Conservation (phyloP, 1,140 invertebrate genomes). For the Whitmania pigra region DNA sequence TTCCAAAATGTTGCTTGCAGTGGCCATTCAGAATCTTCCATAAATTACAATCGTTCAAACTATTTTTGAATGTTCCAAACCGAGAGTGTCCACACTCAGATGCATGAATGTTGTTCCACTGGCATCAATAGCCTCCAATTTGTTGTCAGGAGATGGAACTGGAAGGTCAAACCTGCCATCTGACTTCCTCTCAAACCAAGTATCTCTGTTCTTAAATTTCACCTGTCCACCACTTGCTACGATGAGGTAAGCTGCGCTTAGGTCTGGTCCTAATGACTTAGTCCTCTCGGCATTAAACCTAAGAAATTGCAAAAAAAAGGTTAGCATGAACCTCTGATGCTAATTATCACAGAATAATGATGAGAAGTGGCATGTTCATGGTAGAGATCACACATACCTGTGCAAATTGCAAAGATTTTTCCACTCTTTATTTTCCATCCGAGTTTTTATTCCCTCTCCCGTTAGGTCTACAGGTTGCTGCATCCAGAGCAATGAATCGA, state of each 20-base stretch:
- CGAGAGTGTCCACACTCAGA: constrained; percentile 58
- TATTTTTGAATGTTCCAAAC: constrained; percentile 29
- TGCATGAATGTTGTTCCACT: constrained; percentile 52
- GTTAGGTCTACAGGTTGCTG: constrained; percentile 25
- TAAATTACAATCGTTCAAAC: not conserved
- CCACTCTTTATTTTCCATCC: constrained; percentile 21
- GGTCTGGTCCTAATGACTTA: constrained; percentile 50
- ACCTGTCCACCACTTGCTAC: constrained; percentile 53
- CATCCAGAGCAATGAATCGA: constrained; percentile 22
- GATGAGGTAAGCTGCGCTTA: constrained; percentile 62
- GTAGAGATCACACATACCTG: constrained; percentile 9
- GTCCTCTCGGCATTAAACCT: constrained; percentile 42
- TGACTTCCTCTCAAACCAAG: constrained; percentile 37
- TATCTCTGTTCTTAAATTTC: constrained; percentile 49
- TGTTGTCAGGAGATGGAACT: constrained; percentile 45
- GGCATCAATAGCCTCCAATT: constrained; percentile 57
- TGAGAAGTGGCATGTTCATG: not conserved
- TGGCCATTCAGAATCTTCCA: no score
- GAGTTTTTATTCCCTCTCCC: constrained; percentile 15
- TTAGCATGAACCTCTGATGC: not conserved
- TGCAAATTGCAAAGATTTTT: constrained; percentile 19
- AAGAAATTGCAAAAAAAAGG: constrained; percentile 22
- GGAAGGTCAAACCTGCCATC: constrained; percentile 48
- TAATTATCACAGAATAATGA: no score
- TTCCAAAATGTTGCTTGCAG: no score